Conservation (phyloP, 2,113 vertebrate species). For the Capra hircus region DNA sequence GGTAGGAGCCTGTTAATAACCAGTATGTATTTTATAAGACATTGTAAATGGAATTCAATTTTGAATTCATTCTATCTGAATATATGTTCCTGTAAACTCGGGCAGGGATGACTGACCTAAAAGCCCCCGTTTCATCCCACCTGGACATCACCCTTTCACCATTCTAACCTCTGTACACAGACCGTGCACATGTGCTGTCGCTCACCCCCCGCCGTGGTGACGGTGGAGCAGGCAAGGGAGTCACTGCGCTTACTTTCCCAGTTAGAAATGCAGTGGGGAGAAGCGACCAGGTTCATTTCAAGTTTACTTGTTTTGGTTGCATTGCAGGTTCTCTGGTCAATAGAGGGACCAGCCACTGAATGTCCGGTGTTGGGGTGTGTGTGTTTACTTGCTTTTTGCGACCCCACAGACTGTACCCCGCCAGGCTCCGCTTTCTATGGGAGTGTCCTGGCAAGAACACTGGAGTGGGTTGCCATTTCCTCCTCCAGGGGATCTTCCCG, state of each 20-base stretch:
- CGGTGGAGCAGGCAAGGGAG: not conserved
- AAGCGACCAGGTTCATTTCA: not conserved
- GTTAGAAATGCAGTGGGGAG: not conserved
- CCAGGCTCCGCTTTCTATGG: not conserved
- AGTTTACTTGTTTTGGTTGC: not conserved
- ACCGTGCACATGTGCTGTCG: not conserved
- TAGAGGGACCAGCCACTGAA: not conserved
- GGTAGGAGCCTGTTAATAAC: slow-evolving; percentile 68
- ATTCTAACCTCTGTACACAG: not conserved
- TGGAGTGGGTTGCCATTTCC: not conserved
- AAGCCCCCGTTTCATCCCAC: not conserved
- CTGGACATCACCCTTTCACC: not conserved
- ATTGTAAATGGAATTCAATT: not conserved
- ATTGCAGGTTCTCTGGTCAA: not conserved
- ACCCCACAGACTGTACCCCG: not conserved
- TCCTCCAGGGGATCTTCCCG: not conserved
- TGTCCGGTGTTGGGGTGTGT: not conserved
- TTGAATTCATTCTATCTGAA: not conserved
- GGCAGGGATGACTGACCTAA: not conserved
- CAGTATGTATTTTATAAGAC: not conserved
- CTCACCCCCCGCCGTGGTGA: not conserved
- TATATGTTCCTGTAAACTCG: not conserved
- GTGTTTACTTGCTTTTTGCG: not conserved
- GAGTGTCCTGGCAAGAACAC: not conserved
- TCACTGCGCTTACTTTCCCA: not conserved